These are phyloP conservation scores for Parauchenoglanis punctatus DNA, from an alignment of 2,797 vertebrate species.

Conservation along the genomic window DNA sequence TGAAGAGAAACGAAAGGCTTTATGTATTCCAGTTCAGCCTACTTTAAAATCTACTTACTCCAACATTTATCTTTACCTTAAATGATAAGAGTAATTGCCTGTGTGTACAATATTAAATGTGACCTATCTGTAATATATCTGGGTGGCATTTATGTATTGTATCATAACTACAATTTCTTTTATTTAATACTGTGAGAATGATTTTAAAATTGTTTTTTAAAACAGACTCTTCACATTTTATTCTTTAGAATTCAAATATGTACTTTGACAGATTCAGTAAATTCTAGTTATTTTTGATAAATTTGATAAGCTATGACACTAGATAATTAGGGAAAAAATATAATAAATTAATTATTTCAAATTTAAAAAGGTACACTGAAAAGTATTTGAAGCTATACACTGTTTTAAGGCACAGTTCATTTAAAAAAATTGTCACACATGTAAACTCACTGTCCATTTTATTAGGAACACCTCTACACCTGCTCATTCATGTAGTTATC, in stretches of 20 bases:
- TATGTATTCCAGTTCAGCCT: background rate
- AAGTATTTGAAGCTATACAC: slow-evolving; percentile 10
- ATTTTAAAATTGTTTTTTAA: background rate
- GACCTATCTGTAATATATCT: background rate
- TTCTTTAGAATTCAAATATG: background rate
- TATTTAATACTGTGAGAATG: background rate
- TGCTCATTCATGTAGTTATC: background rate
- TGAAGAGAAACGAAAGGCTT: background rate
- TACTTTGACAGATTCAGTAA: background rate
- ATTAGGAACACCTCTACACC: background rate
- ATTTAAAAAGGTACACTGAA: background rate
- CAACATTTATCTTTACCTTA: background rate
- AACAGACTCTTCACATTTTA: background rate
- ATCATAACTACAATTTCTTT: background rate
- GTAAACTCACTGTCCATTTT: background rate
- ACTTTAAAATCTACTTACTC: background rate
- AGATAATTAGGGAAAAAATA: background rate
- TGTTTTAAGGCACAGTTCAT: slow-evolving; percentile 31
- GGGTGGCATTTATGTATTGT: background rate
- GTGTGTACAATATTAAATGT: background rate
- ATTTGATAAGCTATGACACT: background rate
- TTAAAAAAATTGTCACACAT: too few relatives aligned
- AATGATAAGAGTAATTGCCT: background rate
- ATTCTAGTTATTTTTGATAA: background rate
- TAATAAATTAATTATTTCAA: background rate